These are phyloP conservation scores for Intellagama lesueurii DNA, from an alignment of 2,797 vertebrate species.

Conservation along the genomic window DNA sequence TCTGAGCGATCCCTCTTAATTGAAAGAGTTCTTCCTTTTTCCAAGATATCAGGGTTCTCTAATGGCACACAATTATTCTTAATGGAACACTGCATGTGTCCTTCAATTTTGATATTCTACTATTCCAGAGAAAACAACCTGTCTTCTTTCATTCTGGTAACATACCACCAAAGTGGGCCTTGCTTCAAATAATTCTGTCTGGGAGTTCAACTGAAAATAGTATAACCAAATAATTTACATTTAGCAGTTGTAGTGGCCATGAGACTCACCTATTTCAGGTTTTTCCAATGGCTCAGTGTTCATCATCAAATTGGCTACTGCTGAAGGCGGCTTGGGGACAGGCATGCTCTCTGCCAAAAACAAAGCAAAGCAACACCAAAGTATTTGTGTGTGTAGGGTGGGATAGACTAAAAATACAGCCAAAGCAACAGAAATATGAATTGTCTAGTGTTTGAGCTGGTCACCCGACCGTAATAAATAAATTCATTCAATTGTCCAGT, in stretches of 20 bases:
- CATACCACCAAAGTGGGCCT: background rate
- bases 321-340: slow-evolving; percentile 42
- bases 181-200: background rate
- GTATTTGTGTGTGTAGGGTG: background rate
- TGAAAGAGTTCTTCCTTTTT: background rate
- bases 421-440: background rate
- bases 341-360: slow-evolving; percentile 59
- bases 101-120: background rate
- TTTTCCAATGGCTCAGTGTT: slow-evolving; percentile 80
- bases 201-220: background rate
- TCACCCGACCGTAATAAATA: too few relatives aligned
- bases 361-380: accelerated
- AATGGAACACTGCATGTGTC: background rate
- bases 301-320: slow-evolving; percentile 70
- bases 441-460: background rate
- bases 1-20: background rate
- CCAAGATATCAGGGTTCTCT: background rate
- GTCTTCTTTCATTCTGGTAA: background rate
- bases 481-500: background rate
- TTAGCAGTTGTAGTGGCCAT: accelerated
- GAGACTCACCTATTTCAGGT: slow-evolving; percentile 83
- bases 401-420: accelerated
- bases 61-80: too few relatives aligned
- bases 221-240: background rate
- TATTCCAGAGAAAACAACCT: background rate